phyloP scores from a whole-genome alignment of 2,113 vertebrate genomes.

The Phasianus colchicus region DNA sequence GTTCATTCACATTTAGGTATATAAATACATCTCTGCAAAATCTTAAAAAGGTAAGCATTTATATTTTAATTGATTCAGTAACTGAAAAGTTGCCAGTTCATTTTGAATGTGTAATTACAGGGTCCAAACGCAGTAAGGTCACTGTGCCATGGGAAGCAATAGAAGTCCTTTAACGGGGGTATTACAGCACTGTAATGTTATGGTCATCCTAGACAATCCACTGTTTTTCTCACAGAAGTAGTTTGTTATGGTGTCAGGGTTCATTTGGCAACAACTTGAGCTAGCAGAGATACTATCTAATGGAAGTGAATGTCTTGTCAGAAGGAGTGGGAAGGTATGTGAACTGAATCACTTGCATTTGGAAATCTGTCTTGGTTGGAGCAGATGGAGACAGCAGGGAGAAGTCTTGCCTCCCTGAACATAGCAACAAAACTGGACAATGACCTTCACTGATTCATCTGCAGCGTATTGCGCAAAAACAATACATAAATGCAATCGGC shows the following conservation, averaged over 20 bases:
- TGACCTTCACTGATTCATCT: background rate
- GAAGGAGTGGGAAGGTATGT: background rate
- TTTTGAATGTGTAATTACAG: background rate
- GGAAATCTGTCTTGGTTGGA: background rate
- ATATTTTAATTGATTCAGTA: background rate
- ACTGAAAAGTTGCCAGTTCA: background rate
- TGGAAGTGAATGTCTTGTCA: background rate
- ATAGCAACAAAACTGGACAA: background rate
- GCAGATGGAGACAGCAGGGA: background rate
- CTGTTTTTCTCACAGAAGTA: background rate
- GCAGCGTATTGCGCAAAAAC: background rate
- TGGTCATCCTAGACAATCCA: background rate
- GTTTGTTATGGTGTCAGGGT: background rate
- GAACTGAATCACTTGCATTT: background rate
- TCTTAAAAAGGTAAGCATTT: background rate
- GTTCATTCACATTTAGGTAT: background rate
- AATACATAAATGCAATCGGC: background rate
- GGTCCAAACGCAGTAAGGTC: background rate
- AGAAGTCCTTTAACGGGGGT: background rate
- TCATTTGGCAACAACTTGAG: background rate
- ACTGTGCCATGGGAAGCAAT: background rate
- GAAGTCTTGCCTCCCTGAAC: background rate
- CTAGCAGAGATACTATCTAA: background rate
- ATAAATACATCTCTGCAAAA: background rate
- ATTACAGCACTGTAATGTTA: background rate